phyloP scores from a whole-genome alignment of 1,140 invertebrate species.

The Olivierus martensii region DNA sequence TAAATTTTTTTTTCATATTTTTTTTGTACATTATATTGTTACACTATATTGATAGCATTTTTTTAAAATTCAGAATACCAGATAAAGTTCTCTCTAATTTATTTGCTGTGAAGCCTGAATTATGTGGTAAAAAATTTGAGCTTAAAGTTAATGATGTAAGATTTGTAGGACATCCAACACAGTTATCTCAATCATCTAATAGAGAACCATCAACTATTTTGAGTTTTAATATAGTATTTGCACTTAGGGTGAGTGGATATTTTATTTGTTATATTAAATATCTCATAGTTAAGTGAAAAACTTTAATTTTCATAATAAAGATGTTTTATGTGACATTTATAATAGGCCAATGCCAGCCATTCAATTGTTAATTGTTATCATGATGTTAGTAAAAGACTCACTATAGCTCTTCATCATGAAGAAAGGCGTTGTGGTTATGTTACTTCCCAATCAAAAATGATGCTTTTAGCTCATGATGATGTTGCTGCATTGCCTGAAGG shows the following conservation, averaged over 20 bases:
- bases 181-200: constrained; percentile 33
- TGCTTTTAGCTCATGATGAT: constrained; percentile 59
- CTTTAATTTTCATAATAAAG: no score
- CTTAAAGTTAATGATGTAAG: constrained; percentile 88
- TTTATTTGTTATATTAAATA: no score
- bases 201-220: constrained; percentile 36
- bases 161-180: constrained; percentile 83
- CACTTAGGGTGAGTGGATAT: constrained; percentile 41
- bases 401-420: constrained; percentile 76
- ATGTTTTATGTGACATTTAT: no score
- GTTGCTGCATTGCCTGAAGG: constrained; percentile 37
- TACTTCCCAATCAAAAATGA: constrained; percentile 74
- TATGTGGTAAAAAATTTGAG: constrained; percentile 83
- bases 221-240: constrained; percentile 86
- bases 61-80: constrained; percentile 8
- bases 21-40: no score
- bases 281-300: no score
- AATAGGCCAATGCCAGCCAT: constrained; percentile 72
- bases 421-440: constrained; percentile 79
- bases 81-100: constrained; percentile 62
- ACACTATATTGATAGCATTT: no score
- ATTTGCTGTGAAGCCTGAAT: constrained; percentile 75
- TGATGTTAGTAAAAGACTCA: constrained; percentile 77
- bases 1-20: no score
- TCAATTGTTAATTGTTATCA: constrained; percentile 92